Base-by-base conservation (phyloP, 2,888 invertebrate species). In the Achlya flavicornis region DNA sequence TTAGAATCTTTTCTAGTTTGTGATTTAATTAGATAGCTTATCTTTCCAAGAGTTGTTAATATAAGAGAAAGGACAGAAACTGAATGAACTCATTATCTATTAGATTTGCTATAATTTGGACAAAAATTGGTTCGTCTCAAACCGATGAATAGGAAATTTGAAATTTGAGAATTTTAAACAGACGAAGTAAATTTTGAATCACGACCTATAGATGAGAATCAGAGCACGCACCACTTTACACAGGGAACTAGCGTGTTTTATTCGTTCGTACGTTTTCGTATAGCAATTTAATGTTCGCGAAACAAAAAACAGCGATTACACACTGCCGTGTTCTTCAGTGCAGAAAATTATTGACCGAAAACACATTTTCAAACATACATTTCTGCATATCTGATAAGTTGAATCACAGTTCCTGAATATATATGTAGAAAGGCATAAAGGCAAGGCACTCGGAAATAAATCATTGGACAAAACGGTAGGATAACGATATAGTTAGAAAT, bases 291-390 rank as follows among this genome's bases (percentile, higher is more conserved):
- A 19, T 53, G 53, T 53, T 19, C 8, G 46, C 46, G 16, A 53
- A 53, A 19, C 19, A 19, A 58, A n/a, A 38, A 58, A 38, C 38
- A 35, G 38, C 16, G 16, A 53, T 53, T 19, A 19, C 19, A 53
- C 46, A 16, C 8, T 53, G 53, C 53, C 58, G 38, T 58, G 35
- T 38, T 35, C 16, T 16, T 16, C 12, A 58, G 38, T 35, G 58
- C 35, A 38, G 58, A 38, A 58, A 38, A 58, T 33, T 35, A 58
- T 38, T n/a, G 16, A 0, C 58, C 58, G 35, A 58, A 58, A 58
- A 58, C 58, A 58, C 4, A 14, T 53, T 58, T 16, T 16, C 58
- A 58, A 35, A 58, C 58, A 35, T n/a, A 35, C n/a, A 58, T 58
- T 58, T 35, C 10, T 35, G 58, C 16, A 53, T 53, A 7, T 48